These are phyloP conservation scores for Zaprionus capensis DNA, from an alignment of 1,140 invertebrate species.

Conservation along the genomic window DNA sequence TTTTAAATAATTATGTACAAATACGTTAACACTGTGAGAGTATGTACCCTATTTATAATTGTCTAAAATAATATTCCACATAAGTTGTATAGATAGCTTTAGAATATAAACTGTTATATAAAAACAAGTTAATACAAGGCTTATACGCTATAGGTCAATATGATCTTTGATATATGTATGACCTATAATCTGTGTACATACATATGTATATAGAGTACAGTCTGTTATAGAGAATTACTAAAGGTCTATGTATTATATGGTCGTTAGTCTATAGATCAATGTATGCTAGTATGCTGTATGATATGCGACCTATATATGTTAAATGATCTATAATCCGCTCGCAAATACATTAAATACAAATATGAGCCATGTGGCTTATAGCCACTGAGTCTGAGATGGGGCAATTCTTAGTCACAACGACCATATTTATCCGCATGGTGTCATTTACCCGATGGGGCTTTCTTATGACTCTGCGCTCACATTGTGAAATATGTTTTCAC, in stretches of 20 bases:
- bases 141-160: neutral
- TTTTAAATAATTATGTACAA: too few relatives aligned
- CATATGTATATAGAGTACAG: too few relatives aligned
- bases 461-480: constrained; percentile 33
- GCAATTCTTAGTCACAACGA: constrained; percentile 56
- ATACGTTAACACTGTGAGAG: too few relatives aligned
- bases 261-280: too few relatives aligned
- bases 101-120: neutral
- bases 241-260: too few relatives aligned
- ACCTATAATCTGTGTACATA: neutral
- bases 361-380: neutral
- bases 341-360: neutral
- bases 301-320: too few relatives aligned
- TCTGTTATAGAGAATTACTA: too few relatives aligned
- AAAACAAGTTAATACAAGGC: neutral
- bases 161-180: neutral
- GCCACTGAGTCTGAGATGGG: constrained; percentile 10
- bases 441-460: constrained; percentile 35
- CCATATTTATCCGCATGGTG: constrained; percentile 52
- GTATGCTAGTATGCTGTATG: too few relatives aligned
- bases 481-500: constrained; percentile 58
- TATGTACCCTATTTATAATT: too few relatives aligned
- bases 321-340: neutral
- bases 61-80: too few relatives aligned
- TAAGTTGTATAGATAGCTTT: too few relatives aligned